A percentile compares a stretch with the other conserved stretches of the same genome.
Evolutionary conservation across 2,797 vertebrate species (phyloP).

Genomic region (Sebastes steindachneri): DNA sequence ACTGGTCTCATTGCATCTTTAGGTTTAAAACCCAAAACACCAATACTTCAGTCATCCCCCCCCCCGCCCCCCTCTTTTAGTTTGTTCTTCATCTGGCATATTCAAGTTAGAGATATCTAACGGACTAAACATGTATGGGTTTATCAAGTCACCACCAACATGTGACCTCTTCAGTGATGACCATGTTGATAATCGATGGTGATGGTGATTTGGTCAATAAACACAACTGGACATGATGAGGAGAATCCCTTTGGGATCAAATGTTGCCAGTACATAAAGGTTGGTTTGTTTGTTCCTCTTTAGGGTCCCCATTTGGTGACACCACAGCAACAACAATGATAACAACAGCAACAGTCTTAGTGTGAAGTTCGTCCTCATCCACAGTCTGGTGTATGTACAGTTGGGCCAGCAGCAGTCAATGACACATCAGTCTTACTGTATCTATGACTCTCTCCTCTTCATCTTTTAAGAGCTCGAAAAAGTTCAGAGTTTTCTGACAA

Average conservation of each 20-base stretch:
- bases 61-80: not conserved
- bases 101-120: not conserved
- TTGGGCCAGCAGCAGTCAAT: slow-evolving; percentile 21
- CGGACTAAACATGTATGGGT: not conserved
- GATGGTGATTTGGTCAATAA: slow-evolving; percentile 3
- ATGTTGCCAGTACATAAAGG: slow-evolving; percentile 27
- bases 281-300: not conserved
- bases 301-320: not conserved
- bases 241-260: slow-evolving; percentile 37
- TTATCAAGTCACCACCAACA: not conserved
- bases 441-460: not conserved
- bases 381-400: slow-evolving; percentile 43
- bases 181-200: not conserved
- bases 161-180: not conserved
- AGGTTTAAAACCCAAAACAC: slow-evolving; percentile 11
- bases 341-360: slow-evolving; percentile 14
- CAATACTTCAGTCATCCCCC: not conserved
- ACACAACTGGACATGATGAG: slow-evolving; percentile 14
- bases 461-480: not conserved
- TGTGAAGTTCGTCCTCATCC: slow-evolving; percentile 8
- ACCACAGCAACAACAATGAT: slow-evolving; percentile 7
- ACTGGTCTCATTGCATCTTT: slow-evolving; percentile 7
- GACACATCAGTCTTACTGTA: not conserved
- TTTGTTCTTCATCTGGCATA: slow-evolving; percentile 48
- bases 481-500: slow-evolving; percentile 2